These are phyloP conservation scores for Melinaea menophilus DNA, from an alignment of 2,888 invertebrate genomes.

Conservation along the genomic window DNA sequence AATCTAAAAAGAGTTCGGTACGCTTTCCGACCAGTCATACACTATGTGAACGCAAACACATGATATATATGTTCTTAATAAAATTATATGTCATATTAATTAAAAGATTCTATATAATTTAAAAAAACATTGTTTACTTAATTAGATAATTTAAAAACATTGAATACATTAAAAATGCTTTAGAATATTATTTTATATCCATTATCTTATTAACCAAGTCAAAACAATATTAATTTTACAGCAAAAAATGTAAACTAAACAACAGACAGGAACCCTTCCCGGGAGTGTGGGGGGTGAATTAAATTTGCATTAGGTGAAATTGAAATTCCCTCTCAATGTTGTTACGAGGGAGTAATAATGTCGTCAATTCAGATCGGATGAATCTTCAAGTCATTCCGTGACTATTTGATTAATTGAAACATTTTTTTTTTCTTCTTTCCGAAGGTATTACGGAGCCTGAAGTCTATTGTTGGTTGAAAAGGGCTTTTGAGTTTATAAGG, in stretches of 20 bases:
- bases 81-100: no score
- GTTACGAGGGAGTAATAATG: constrained; percentile 69
- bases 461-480: constrained; percentile 18
- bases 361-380: constrained; percentile 64
- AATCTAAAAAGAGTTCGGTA: no score
- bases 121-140: no score
- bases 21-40: no score
- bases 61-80: no score
- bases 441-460: constrained; percentile 39
- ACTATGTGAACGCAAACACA: no score
- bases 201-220: not conserved
- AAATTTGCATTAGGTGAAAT: constrained; percentile 77
- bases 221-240: not conserved
- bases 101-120: no score
- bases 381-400: constrained; percentile 69
- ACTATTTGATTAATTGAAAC: constrained; percentile 75
- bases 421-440: constrained; percentile 60
- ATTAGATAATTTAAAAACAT: no score
- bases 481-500: constrained; percentile 16
- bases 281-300: constrained; percentile 65
- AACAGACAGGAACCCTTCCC: constrained; percentile 67
- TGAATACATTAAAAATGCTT: constrained; percentile 23
- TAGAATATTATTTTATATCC: constrained; percentile 18
- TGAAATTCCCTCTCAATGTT: constrained; percentile 75
- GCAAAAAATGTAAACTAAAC: constrained; percentile 50